Percentiles rank a stretch among this genome's conserved stretches.
phyloP scores from a whole-genome alignment of 2,113 vertebrate species.

The Athene noctua region DNA sequence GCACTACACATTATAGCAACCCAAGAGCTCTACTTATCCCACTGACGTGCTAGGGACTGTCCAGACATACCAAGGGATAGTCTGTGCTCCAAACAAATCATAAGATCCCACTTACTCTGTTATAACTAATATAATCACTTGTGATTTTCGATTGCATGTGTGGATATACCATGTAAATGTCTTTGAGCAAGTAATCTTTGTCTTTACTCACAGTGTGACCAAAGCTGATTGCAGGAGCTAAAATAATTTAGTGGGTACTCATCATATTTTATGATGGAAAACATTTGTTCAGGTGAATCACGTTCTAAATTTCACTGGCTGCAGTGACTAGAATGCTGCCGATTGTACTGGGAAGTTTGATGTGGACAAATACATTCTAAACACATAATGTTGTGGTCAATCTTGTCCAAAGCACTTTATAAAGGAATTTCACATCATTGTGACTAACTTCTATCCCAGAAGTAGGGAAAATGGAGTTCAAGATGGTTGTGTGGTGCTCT shows the following conservation, averaged over 20 bases:
- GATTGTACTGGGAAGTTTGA: not conserved
- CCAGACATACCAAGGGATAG: not conserved
- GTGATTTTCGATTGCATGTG: not conserved
- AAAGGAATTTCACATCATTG: not conserved
- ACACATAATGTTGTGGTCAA: not conserved
- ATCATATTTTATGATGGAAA: not conserved
- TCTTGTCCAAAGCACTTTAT: not conserved
- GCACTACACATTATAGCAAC: not conserved
- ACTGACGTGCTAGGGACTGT: not conserved
- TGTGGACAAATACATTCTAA: not conserved
- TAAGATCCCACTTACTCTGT: not conserved
- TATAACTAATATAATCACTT: not conserved
- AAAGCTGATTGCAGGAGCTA: not conserved
- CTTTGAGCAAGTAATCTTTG: not conserved
- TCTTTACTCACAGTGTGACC: not conserved
- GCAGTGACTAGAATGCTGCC: not conserved
- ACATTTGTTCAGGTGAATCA: not conserved
- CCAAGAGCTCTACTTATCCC: not conserved
- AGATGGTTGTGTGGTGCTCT: not conserved
- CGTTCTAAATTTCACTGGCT: not conserved
- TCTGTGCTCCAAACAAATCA: not conserved
- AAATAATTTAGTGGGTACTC: not conserved
- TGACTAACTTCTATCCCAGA: not conserved
- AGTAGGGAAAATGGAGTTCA: not conserved
- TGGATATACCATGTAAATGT: not conserved